These are phyloP conservation scores for Trilocha varians DNA, from an alignment of 2,888 invertebrate species.

Conservation along the genomic window DNA sequence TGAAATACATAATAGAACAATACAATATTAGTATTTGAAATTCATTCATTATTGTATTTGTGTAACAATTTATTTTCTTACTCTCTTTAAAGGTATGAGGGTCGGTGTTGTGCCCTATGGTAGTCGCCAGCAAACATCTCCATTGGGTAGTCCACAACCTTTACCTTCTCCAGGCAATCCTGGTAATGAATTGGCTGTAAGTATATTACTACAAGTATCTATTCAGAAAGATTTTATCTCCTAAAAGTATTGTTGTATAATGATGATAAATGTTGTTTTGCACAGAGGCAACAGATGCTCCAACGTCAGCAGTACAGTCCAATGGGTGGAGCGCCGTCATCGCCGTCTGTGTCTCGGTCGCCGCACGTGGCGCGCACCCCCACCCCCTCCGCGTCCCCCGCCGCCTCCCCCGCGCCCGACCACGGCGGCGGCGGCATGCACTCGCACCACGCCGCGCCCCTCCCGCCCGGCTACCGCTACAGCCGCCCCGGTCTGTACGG, in stretches of 20 bases:
- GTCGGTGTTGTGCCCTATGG: slow-evolving; percentile 55
- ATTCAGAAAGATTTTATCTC: background rate
- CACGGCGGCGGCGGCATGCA: slow-evolving; percentile 53
- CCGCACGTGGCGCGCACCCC: slow-evolving; percentile 70
- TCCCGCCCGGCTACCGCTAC: slow-evolving; percentile 75
- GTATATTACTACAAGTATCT: slow-evolving; percentile 19
- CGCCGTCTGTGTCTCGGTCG: slow-evolving; percentile 71
- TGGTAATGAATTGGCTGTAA: slow-evolving; percentile 55
- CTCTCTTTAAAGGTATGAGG: slow-evolving; percentile 46
- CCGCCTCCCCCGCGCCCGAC: slow-evolving; percentile 54
- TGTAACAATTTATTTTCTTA: background rate
- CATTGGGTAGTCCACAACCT: slow-evolving; percentile 66
- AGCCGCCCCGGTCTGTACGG: slow-evolving; percentile 76
- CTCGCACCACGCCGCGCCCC: slow-evolving; percentile 61
- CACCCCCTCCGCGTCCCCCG: slow-evolving; percentile 51
- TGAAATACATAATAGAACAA: slow-evolving; percentile 11
- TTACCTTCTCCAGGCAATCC: slow-evolving; percentile 63
- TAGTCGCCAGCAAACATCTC: slow-evolving; percentile 60
- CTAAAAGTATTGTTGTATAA: background rate
- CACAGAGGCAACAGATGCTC: slow-evolving; percentile 60
- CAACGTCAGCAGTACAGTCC: slow-evolving; percentile 68
- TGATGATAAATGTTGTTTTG: background rate
- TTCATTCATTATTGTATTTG: background rate
- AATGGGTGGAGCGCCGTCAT: slow-evolving; percentile 70
- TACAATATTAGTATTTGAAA: background rate